Evolutionary conservation across 1,140 invertebrate genomes (phyloP), one percentile per base, ranked within the genome.

Genomic region (Adelges cooleyi): DNA sequence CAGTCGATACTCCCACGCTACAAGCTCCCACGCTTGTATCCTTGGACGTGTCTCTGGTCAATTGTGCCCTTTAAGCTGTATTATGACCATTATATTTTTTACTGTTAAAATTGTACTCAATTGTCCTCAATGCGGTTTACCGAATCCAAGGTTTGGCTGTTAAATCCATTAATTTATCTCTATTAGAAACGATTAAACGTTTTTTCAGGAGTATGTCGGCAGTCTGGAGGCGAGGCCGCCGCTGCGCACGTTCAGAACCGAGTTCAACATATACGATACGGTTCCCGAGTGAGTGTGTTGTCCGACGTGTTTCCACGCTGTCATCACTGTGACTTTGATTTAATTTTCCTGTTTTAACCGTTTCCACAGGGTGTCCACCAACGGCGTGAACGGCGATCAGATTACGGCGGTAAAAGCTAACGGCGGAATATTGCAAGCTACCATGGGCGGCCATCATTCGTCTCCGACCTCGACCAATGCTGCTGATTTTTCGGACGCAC

Each of bases 211-310:
- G 71, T 76, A 81, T 70, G 80, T 83, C 53, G 82, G 82, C 74
- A 80, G 82, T 52, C 82, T 86, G 79, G 83, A 85, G 74, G 84
- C 85, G 70, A 80, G 81, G 68, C 83, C 83, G 68, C 83, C 83
- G 66, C 80, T 86, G 65, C 78, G 81, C 69, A 87, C 85, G 18
- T 89, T 87, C 80, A 80, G 85, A 68, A 86, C 85, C 25, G 86
- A 88, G 75, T 86, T 87, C 77, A 86, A 84, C 72, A 83, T 85
- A 74, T 69, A 69, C 44, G 70, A 72, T 66, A 67, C 68, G 2
- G 42, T 68, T 29, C 56, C 50, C 22, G 52, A 69, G 40, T 51
- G 18, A 44, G 40, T 56, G 25, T 49, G 13, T 48, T 13, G 27
- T 27, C 20, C 17, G 11, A 15, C 17, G 42, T 67, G 42, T 67